These are phyloP conservation scores for Ophioderma brevispina DNA, from an alignment of 35 echinoderm and acorn worm genomes.

Conservation along the genomic window DNA sequence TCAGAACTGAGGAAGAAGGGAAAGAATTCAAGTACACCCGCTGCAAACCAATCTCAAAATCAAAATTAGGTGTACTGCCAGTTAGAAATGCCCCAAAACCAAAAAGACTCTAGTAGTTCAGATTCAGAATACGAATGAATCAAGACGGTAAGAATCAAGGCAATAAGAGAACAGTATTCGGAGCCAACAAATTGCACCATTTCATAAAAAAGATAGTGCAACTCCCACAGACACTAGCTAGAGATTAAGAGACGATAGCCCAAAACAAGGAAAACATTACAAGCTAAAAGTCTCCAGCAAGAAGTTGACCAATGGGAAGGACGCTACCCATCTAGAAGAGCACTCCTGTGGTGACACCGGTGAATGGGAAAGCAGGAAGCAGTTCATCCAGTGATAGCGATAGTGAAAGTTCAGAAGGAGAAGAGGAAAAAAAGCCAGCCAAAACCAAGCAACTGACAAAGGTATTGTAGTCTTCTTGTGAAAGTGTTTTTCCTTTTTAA, in stretches of 20 bases:
- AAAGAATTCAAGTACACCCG: constrained; percentile 5
- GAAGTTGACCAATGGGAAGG: neutral
- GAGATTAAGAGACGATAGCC: neutral
- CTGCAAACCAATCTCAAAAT: neutral
- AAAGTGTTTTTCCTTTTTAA: too few relatives aligned
- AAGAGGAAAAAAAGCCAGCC: constrained; percentile 34
- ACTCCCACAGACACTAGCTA: constrained; percentile 7
- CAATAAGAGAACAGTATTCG: neutral
- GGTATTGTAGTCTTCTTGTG: too few relatives aligned
- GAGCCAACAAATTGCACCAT: neutral
- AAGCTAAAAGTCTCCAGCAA: neutral
- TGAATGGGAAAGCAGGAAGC: neutral
- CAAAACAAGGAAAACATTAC: constrained; percentile 19
- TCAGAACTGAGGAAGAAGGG: constrained; percentile 31
- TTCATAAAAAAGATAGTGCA: neutral
- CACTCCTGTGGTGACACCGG: neutral
- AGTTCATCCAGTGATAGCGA: constrained; percentile 11
- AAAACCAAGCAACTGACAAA: constrained; percentile 79
- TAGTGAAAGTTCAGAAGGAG: constrained; percentile 57
- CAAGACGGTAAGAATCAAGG: neutral
- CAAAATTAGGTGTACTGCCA: neutral
- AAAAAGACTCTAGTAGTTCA: constrained; percentile 17
- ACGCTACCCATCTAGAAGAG: neutral
- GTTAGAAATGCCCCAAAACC: neutral
- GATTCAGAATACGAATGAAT: constrained; percentile 8